Base-by-base conservation (phyloP, 2,113 vertebrate species). In the Equus quagga region DNA sequence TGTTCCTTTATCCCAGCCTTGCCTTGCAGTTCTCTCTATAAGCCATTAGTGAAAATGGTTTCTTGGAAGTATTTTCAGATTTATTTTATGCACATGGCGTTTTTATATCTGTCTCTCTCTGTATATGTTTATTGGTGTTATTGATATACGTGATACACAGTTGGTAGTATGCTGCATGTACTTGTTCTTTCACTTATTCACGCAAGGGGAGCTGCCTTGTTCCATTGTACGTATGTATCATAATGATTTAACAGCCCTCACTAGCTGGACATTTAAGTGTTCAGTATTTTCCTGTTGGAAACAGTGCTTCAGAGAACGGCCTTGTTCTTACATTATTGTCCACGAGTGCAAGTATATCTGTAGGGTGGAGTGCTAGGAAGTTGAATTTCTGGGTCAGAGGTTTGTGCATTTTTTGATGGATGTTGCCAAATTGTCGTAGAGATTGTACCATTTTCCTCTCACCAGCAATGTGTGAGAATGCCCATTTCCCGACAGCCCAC, bases 61-160 rank as follows among this genome's bases (percentile, higher is more conserved):
- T 83, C 62, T 94, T 92, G 41, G 8, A 86, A 95, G 58, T 80
- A 51, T 86, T 95, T 92, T 80, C 72, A 85, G 18, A 70, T 87
- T 67, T 79, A 24, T 76, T 86, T 89, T 87, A 33, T 46, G 54
- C 26, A 41, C 21, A 13, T 58, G 28, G 70, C 41, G 58, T 65
- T 95, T 89, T 36, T 91, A 28, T 51, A 60, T 80, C 36, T 23
- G 44, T 70, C 0, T 14, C 15, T 54, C 3, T 62, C 14, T 36
- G 28, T 67, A 2, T 82, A 15, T 89, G 33, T 60, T 56, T 69
- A n/a, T 49, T 86, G 79, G 65, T 65, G n/a, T 86, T 84, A 60
- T 21, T 64, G 26, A 49, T 18, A 46, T 24, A 54, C 44, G 62
- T 86, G 31, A 70, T 60, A 60, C 26, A 65, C n/a, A 73, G 11